These are phyloP conservation scores for Dipodomys stephensi DNA, from an alignment of 2,113 vertebrate genomes.

Conservation along the genomic window DNA sequence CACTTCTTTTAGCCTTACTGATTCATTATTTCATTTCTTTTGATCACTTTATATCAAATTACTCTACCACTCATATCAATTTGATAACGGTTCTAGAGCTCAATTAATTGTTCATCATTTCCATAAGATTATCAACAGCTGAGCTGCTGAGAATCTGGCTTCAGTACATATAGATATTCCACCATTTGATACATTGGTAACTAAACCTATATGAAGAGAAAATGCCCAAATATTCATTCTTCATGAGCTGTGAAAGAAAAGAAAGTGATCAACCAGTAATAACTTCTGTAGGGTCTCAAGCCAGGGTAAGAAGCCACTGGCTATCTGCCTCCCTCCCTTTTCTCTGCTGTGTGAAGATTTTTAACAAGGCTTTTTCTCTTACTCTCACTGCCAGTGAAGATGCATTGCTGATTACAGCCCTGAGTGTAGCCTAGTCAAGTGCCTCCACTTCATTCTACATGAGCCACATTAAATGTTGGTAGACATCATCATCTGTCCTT, in stretches of 20 bases:
- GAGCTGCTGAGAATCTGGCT: conserved; percentile 21
- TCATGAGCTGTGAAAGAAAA: background rate
- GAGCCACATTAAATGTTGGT: conserved; percentile 41
- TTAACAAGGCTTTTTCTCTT: background rate
- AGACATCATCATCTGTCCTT: background rate
- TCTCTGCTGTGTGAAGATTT: background rate
- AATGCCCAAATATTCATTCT: background rate
- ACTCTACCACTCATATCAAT: background rate
- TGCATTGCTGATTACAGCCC: background rate
- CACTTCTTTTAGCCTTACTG: background rate
- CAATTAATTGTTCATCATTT: conserved; percentile 25
- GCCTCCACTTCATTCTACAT: conserved; percentile 6
- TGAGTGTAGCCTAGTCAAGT: background rate
- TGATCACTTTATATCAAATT: conserved; percentile 20
- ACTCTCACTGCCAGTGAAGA: background rate
- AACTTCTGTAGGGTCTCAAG: background rate
- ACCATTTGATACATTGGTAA: background rate
- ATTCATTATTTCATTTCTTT: conserved; percentile 26
- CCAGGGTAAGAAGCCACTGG: background rate
- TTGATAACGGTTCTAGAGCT: background rate
- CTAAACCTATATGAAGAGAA: background rate
- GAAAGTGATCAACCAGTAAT: background rate
- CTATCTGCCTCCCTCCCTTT: background rate
- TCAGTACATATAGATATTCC: background rate
- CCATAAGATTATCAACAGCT: background rate